Evolutionary conservation across 1,140 invertebrate species (phyloP).

Genomic region (Bradynema listronoti): DNA sequence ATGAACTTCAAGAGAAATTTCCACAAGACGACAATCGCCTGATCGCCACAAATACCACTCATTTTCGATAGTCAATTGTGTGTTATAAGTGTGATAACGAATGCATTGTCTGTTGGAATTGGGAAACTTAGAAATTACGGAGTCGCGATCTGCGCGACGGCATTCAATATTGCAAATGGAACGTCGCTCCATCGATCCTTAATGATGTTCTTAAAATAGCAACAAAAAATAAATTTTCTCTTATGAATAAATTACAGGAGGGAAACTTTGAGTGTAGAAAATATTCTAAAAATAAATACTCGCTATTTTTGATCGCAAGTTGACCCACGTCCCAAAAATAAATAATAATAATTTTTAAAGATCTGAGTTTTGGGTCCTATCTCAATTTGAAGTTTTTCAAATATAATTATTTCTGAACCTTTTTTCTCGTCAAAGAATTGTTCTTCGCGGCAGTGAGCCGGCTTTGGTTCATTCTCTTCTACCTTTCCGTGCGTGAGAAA

Average conservation of each 20-base stretch:
- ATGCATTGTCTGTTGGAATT: constrained; percentile 17
- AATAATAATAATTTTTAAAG: too few relatives aligned
- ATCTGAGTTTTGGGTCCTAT: not conserved
- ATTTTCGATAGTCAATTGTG: not conserved
- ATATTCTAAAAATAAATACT: too few relatives aligned
- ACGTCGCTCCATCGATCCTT: not conserved
- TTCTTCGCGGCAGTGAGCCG: constrained; percentile 12
- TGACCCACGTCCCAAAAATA: too few relatives aligned
- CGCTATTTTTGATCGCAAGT: too few relatives aligned
- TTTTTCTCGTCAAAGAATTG: not conserved
- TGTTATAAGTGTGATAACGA: constrained; percentile 18
- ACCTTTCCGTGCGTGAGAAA: constrained; percentile 18
- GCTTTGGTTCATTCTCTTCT: constrained; percentile 3
- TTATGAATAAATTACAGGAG: too few relatives aligned
- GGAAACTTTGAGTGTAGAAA: too few relatives aligned
- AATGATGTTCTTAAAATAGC: too few relatives aligned
- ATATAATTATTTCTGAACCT: not conserved
- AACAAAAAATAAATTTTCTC: too few relatives aligned
- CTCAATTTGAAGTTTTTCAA: not conserved
- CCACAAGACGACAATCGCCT: constrained; percentile 14
- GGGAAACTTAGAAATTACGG: constrained; percentile 9
- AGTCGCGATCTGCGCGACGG: constrained; percentile 16
- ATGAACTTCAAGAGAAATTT: constrained; percentile 22
- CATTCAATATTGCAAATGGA: constrained; percentile 21
- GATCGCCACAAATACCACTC: constrained; percentile 18